Evolutionary conservation across 1,140 invertebrate species (phyloP), one percentile per base, ranked within the genome.

Genomic region (Lepidurus couesii): DNA sequence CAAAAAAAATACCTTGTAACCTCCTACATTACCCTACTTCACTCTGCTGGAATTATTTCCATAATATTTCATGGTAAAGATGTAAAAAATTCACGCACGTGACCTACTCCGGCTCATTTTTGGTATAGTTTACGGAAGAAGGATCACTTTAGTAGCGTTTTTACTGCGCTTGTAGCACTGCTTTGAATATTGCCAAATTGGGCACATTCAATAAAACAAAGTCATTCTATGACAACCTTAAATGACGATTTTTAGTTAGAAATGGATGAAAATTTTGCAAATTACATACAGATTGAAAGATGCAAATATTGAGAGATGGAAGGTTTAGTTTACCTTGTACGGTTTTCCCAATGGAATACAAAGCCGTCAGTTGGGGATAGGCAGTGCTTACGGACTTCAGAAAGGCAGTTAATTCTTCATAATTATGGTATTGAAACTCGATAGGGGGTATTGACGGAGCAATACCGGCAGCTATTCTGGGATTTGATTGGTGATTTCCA

Each of bases 301-400:
- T n/a, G 13, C 34, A 16, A 3, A 65, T 73, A 42, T 80, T 65
- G 10, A 75, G 44, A 1, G 7, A 26, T 34, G n/a, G 42, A 8
- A n/a, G 43, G 81, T 82, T 83, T 87, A 93, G 81, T 82, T 83
- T 87, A 93, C 92, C 93, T 90, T 96, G 92, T 1, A 95, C 93
- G 75, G 94, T 95, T 86, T 95, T 96, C 79, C 95, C 96, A 81
- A 97, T 95, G 24, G 93, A 95, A 85, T 97, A 97, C 5, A 97
- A 86, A 1, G 92, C 94, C 34, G 92, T 95, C 77, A 96, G 89
- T 82, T 93, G 90, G 7, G 95, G 94, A 86, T 92, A 96, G 13
- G 89, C 87, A 24, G 91, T 89, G 75, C 91, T 92, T 5, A 94
- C 92, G 1, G 90, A 88, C 78, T 92, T 88, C 42, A 98, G 85